These are phyloP conservation scores for Acanthurus leucopareius DNA, from an alignment of 2,797 vertebrate species.

Conservation along the genomic window DNA sequence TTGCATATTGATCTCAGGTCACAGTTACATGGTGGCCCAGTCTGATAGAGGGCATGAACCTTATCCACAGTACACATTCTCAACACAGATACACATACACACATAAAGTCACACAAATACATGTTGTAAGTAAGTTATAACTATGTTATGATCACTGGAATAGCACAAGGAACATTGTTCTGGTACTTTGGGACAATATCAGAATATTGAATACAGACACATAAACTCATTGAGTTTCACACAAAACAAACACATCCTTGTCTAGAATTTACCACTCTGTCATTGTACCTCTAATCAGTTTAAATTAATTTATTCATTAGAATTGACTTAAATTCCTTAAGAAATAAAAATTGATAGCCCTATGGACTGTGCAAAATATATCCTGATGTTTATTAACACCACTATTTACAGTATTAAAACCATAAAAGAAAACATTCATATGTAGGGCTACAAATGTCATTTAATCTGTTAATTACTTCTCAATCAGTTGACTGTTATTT, in stretches of 20 bases:
- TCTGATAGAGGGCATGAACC: constrained; percentile 75
- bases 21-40: constrained; percentile 75
- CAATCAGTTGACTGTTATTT: not conserved
- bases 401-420: not conserved
- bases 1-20: constrained; percentile 86
- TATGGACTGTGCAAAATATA: not conserved
- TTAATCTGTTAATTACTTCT: not conserved
- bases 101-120: not conserved
- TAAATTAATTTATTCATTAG: not conserved
- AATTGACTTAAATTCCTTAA: not conserved
- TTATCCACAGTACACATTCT: constrained; percentile 43
- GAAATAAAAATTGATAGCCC: not conserved
- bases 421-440: not conserved
- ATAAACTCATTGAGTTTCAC: no score
- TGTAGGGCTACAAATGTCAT: not conserved
- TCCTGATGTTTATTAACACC: not conserved
- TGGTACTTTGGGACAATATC: not conserved
- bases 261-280: not conserved
- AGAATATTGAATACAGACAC: not conserved
- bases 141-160: constrained; percentile 19
- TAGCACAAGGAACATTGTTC: not conserved
- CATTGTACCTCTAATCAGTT: not conserved
- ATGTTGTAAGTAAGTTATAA: constrained; percentile 41
- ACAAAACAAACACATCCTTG: not conserved
- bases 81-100: constrained; percentile 28